Base-by-base conservation (phyloP, 2,888 invertebrate species). In the Melipona beecheii region DNA sequence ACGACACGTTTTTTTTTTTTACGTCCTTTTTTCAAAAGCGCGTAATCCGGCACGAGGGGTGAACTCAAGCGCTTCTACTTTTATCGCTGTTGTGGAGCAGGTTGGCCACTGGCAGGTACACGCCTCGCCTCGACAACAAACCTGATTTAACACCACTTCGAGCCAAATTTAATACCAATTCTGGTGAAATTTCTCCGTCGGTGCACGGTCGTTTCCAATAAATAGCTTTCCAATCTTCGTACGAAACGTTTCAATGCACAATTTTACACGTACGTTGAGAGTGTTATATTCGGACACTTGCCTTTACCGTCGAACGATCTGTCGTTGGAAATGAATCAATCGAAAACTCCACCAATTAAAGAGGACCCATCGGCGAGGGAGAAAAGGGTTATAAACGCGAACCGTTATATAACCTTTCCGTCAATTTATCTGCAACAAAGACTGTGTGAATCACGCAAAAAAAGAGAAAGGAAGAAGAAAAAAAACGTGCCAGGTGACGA, bases 61-160 rank as follows among this genome's bases (percentile, higher is more conserved):
- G 89, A 90, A 90, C 88, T 90, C 89, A 87, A 91, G 89, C 90
- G 90, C 88, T 93, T 90, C 88, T 91, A 93, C 91, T 93, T 76
- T 92, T 92, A 91, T 91, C 82, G 90, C 73, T 87, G 86, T 83
- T 81, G 70, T 86, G 91, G 83, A 90, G 89, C 94, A 94, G 94
- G 94, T 94, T 94, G 92, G 91, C 91, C 91, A 90, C 89, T 90
- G 90, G 5, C 93, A 94, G 93, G 94, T 94, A 93, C 92, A 87
- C 87, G 75, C 9, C 75, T 71, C 75, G 74, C 75, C 76, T 89
- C 87, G 86, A 89, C 72, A 85, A 84, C 80, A 87, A 82, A 78
- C 76, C 72, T 84, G 83, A 76, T 84, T 66, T 85, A 83, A 75
- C 76, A 60, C 65, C 80, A 76, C 58, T 85, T 78, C 66, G 17